These are phyloP conservation scores for Alloplasta piceator DNA, from an alignment of 2,888 invertebrate species.

Conservation along the genomic window DNA sequence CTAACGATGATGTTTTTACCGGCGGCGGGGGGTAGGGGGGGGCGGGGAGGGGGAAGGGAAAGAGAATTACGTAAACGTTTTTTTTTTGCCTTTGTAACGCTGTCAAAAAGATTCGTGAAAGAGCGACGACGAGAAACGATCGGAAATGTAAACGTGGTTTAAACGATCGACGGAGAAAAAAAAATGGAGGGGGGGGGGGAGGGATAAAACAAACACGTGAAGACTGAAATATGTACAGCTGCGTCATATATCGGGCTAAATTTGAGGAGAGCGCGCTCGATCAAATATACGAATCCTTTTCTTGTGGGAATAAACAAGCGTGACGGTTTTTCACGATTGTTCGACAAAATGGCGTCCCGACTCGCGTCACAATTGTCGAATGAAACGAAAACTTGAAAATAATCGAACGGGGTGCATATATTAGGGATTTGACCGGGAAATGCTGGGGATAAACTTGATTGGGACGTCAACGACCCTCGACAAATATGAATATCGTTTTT, in stretches of 20 bases:
- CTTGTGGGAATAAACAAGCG: too few relatives aligned
- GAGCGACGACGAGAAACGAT: conserved; percentile 36
- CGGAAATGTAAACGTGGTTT: conserved; percentile 6
- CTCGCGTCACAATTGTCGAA: too few relatives aligned
- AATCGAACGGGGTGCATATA: too few relatives aligned
- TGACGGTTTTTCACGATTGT: too few relatives aligned
- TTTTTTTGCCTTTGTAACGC: not conserved
- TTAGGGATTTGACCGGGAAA: too few relatives aligned
- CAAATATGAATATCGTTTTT: too few relatives aligned
- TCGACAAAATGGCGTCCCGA: too few relatives aligned
- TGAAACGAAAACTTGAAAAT: too few relatives aligned
- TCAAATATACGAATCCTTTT: conserved; percentile 10
- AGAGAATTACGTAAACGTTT: conserved; percentile 54
- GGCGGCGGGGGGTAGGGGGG: conserved; percentile 58
- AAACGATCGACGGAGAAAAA: not conserved
- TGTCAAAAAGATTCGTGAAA: conserved; percentile 46
- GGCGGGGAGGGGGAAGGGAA: not conserved
- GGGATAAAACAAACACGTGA: conserved; percentile 32
- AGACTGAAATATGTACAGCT: conserved; percentile 38
- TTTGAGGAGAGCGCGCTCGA: not conserved
- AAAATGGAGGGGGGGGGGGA: not conserved
- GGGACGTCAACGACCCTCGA: too few relatives aligned
- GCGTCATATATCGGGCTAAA: conserved; percentile 17
- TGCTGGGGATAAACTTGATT: too few relatives aligned
- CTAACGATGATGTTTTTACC: conserved; percentile 76